Evolutionary conservation across 2,888 invertebrate genomes (phyloP).

Genomic region (Pristionchus entomophagus): DNA sequence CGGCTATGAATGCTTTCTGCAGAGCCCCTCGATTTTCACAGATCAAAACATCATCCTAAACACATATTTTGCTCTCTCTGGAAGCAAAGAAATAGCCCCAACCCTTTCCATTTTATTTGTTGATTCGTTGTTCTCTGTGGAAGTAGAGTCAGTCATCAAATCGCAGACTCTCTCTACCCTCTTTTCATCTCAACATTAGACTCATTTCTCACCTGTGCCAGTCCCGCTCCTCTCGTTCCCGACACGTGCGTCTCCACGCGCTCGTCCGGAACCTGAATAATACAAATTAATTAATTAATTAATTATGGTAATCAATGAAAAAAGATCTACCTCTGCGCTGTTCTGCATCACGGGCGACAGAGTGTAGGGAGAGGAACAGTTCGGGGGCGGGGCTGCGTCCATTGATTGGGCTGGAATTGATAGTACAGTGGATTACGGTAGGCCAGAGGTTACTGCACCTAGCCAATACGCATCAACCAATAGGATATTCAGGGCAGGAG

Average conservation of each 20-base stretch:
- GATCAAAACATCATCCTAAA: no score
- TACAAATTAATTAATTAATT: not conserved
- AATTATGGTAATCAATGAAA: not conserved
- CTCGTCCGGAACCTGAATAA: constrained; percentile 9
- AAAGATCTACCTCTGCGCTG: not conserved
- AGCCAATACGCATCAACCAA: no score
- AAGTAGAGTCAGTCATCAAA: no score
- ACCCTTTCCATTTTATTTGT: no score
- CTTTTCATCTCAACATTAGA: not conserved
- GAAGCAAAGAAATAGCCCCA: no score
- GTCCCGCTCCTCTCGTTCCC: not conserved
- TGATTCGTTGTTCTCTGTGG: no score
- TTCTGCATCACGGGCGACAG: constrained; percentile 18
- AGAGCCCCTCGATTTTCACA: no score
- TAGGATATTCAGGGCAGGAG: not conserved
- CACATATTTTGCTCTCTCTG: no score
- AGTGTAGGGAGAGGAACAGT: constrained; percentile 13
- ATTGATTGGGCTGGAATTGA: not conserved
- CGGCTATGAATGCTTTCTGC: no score
- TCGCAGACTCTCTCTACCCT: no score
- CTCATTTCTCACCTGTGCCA: not conserved
- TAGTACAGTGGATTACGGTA: not conserved
- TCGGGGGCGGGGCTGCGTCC: not conserved
- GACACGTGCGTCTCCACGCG: not conserved
- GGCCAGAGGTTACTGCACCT: no score